Percentiles rank a stretch among this genome's conserved stretches.
phyloP scores from a whole-genome alignment of 2,113 vertebrate genomes.

The Solea solea region DNA sequence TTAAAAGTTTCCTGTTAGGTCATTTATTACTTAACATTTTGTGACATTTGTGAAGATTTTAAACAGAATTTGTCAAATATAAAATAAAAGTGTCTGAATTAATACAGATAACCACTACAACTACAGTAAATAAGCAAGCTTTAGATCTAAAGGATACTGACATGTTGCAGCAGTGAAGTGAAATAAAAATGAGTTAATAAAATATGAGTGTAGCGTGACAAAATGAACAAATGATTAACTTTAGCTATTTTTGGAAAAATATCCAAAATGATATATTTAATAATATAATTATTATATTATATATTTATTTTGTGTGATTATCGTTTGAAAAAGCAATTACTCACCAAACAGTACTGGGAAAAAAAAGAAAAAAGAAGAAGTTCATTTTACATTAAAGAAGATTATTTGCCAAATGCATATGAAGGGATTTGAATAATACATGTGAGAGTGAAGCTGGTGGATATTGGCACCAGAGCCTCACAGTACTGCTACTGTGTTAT shows the following conservation, averaged over 20 bases:
- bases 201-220: too few species aligned
- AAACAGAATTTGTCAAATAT: not conserved
- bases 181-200: too few species aligned
- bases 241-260: not conserved
- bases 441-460: constrained; percentile 32
- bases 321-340: constrained; percentile 25
- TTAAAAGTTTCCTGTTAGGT: not conserved
- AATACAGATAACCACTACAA: not conserved
- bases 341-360: not conserved
- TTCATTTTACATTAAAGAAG: constrained; percentile 52
- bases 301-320: constrained; percentile 3
- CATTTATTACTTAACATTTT: not conserved
- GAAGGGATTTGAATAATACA: constrained; percentile 52
- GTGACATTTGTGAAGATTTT: constrained; percentile 1
- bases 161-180: not conserved
- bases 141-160: not conserved
- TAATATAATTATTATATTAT: too few species aligned
- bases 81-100: not conserved
- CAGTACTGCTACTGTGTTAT: constrained; percentile 30
- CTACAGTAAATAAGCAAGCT: not conserved
- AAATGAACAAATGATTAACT: not conserved
- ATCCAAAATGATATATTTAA: not conserved
- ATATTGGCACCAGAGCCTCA: constrained; percentile 35
- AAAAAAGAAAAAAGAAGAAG: not conserved
- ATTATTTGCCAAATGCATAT: constrained; percentile 57